These are phyloP conservation scores for Epinephelus malabaricus DNA, from an alignment of 2,797 vertebrate species.

Conservation along the genomic window DNA sequence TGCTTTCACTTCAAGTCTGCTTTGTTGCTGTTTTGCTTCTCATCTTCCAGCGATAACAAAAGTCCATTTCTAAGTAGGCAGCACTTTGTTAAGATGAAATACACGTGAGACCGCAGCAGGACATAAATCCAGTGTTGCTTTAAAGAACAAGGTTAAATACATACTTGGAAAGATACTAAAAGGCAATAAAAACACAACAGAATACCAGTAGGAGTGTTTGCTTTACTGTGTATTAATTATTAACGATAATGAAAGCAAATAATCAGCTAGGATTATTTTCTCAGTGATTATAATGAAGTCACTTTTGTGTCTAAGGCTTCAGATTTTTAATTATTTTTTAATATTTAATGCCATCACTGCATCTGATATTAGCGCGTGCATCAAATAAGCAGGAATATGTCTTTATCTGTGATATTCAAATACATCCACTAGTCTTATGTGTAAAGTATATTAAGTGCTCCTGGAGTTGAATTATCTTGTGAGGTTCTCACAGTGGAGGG, in stretches of 20 bases:
- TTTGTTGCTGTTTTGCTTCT: conserved; percentile 37
- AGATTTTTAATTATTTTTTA: not conserved
- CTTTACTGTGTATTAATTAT: not conserved
- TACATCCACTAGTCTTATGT: no score
- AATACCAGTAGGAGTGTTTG: not conserved
- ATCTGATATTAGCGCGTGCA: not conserved
- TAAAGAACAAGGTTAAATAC: not conserved
- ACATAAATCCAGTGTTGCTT: not conserved
- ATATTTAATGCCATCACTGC: not conserved
- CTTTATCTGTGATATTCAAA: not conserved
- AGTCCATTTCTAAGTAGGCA: conserved; percentile 19
- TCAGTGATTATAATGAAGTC: not conserved
- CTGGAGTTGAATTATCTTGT: not conserved
- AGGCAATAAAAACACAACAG: not conserved
- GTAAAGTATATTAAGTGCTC: not conserved
- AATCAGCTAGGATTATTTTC: not conserved
- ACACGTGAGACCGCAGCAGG: not conserved
- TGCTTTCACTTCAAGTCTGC: not conserved
- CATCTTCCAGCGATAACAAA: conserved; percentile 20
- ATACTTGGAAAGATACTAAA: not conserved
- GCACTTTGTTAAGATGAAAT: conserved; percentile 21
- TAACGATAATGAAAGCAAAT: not conserved
- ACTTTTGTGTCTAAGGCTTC: not conserved
- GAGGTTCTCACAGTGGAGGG: not conserved
- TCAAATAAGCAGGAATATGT: not conserved